A percentile compares a stretch with the other conserved stretches of the same genome.
These are phyloP conservation scores for Apis cerana DNA, from an alignment of 1,140 invertebrate species.

Conservation along the genomic window DNA sequence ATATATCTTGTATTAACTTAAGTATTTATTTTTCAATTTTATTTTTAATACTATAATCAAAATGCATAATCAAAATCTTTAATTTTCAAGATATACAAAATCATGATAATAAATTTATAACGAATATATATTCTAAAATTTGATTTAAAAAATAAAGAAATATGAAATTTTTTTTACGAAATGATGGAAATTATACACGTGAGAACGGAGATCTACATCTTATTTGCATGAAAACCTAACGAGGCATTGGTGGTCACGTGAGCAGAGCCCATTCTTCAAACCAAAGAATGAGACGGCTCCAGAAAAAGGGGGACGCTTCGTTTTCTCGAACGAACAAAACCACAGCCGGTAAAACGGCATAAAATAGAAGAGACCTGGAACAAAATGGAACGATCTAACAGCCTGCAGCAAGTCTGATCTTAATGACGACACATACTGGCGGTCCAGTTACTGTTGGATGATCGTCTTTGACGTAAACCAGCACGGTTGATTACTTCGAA, in stretches of 20 bases:
- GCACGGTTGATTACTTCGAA: constrained; percentile 29
- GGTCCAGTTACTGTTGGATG: constrained; percentile 34
- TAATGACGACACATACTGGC: background rate
- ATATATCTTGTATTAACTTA: too few relatives aligned
- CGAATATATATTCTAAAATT: too few relatives aligned
- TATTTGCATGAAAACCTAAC: constrained; percentile 14
- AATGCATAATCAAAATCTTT: too few relatives aligned
- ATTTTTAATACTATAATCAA: too few relatives aligned
- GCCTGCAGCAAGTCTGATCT: constrained; percentile 7
- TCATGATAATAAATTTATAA: too few relatives aligned
- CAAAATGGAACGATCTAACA: constrained; percentile 6
- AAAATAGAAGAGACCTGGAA: background rate
- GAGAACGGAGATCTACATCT: background rate
- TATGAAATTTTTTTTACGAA: too few relatives aligned
- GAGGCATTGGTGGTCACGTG: constrained; percentile 30
- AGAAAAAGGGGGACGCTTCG: background rate
- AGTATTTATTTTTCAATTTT: too few relatives aligned
- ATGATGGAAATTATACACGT: too few relatives aligned
- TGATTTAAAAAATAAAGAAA: too few relatives aligned
- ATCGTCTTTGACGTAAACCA: background rate
- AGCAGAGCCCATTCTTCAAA: background rate
- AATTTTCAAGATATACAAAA: too few relatives aligned
- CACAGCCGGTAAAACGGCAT: background rate
- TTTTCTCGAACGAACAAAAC: constrained; percentile 22
- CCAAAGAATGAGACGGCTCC: background rate